Percentiles rank a stretch among this genome's conserved stretches.
Evolutionary conservation across 2,113 vertebrate species (phyloP).

Genomic region (Riparia riparia): DNA sequence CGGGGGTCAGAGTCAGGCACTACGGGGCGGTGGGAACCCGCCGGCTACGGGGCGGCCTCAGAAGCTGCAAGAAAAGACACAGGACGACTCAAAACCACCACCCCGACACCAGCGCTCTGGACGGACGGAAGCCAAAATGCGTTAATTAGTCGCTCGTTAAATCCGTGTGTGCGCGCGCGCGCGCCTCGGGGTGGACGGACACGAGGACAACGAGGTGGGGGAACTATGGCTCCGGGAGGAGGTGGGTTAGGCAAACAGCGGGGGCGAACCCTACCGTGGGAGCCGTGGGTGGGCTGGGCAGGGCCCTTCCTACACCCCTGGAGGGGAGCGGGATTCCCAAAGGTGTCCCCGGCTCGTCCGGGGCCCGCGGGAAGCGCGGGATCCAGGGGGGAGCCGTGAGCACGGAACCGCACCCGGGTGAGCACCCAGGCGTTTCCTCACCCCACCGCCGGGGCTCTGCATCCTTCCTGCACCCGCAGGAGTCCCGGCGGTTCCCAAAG

Average conservation of each 20-base stretch:
- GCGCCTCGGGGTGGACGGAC: background rate
- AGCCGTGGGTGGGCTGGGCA: background rate
- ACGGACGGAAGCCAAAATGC: constrained; percentile 39
- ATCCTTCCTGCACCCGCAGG: background rate
- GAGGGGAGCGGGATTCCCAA: background rate
- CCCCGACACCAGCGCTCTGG: background rate
- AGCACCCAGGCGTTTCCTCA: background rate
- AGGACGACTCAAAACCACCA: background rate
- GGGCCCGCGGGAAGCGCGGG: background rate
- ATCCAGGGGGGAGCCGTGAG: background rate
- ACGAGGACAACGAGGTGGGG: constrained; percentile 18
- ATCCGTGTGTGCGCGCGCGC: background rate
- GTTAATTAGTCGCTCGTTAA: constrained; percentile 53
- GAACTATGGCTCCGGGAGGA: constrained; percentile 3
- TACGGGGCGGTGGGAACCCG: constrained; percentile 35
- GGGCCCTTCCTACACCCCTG: background rate
- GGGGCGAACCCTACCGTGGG: background rate
- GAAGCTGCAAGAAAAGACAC: constrained; percentile 68
- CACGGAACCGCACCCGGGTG: background rate
- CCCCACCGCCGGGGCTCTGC: background rate
- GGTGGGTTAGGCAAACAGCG: constrained; percentile 60
- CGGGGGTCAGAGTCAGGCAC: constrained; percentile 62
- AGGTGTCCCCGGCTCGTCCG: background rate
- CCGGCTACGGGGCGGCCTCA: constrained; percentile 48
- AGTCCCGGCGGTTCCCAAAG: background rate